A percentile compares a stretch with the other conserved stretches of the same genome.
Conservation (phyloP, 2,113 vertebrate species). For the Mustela nigripes region DNA sequence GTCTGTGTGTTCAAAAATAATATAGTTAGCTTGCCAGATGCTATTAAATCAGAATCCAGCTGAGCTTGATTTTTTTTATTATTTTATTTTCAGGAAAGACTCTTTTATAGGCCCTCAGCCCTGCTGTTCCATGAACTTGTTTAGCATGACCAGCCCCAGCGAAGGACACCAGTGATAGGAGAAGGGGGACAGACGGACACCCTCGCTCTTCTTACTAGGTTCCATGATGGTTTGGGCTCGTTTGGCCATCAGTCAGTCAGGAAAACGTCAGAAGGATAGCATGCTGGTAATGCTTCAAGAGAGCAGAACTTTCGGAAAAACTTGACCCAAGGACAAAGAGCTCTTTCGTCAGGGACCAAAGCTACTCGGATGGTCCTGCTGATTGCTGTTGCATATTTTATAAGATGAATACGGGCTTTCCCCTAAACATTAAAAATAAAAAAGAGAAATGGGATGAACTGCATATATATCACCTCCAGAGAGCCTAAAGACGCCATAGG, state of each 20-base stretch:
- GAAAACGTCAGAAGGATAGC: background rate
- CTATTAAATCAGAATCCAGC: conserved; percentile 86
- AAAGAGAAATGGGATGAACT: background rate
- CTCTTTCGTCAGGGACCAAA: background rate
- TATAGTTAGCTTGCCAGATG: conserved; percentile 86
- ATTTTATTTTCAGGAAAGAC: conserved; percentile 80
- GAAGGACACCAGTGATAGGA: conserved; percentile 9
- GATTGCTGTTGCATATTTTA: background rate
- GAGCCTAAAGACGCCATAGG: background rate
- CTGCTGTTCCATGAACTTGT: conserved; percentile 39
- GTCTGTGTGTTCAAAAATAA: conserved; percentile 89
- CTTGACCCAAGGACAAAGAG: background rate
- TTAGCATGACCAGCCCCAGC: conserved; percentile 58
- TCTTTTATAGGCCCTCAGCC: conserved; percentile 78
- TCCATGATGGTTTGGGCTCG: background rate
- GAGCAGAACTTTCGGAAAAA: background rate
- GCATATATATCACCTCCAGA: background rate
- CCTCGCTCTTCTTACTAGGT: background rate
- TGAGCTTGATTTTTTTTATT: conserved; percentile 81
- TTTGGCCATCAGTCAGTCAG: background rate
- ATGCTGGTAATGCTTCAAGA: background rate
- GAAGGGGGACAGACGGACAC: background rate
- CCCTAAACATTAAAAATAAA: conserved; percentile 30
- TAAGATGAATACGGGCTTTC: background rate
- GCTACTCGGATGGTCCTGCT: background rate